Evolutionary conservation across 2,888 invertebrate species (phyloP).

Genomic region (Tenthredo livida): DNA sequence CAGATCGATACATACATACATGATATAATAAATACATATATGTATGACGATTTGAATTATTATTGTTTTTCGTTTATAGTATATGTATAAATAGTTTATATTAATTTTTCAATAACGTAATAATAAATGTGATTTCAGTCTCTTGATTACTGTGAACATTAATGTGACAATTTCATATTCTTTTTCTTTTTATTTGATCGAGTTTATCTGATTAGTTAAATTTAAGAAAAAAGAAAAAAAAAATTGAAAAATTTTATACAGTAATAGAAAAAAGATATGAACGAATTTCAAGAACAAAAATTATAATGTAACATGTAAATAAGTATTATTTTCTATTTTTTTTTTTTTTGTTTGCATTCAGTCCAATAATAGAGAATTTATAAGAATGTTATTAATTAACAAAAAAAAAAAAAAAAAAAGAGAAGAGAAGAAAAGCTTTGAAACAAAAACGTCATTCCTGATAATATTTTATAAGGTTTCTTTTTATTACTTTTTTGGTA

Average conservation of each 20-base stretch:
- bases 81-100: background rate
- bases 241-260: too few relatives aligned
- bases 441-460: slow-evolving; percentile 21
- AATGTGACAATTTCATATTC: background rate
- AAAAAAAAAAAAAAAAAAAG: background rate
- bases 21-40: too few relatives aligned
- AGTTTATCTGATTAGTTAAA: background rate
- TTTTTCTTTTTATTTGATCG: background rate
- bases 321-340: background rate
- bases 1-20: background rate
- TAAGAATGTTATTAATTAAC: background rate
- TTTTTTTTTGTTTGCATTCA: background rate
- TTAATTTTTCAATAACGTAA: background rate
- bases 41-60: background rate
- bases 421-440: background rate
- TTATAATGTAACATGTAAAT: background rate
- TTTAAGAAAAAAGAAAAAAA: background rate
- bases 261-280: background rate
- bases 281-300: background rate
- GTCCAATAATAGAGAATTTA: background rate
- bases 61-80: background rate
- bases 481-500: background rate
- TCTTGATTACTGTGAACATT: background rate
- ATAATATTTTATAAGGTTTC: background rate
- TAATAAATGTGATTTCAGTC: slow-evolving; percentile 3